Conservation (phyloP, 2,113 vertebrate species). For the Eublepharis macularius region DNA sequence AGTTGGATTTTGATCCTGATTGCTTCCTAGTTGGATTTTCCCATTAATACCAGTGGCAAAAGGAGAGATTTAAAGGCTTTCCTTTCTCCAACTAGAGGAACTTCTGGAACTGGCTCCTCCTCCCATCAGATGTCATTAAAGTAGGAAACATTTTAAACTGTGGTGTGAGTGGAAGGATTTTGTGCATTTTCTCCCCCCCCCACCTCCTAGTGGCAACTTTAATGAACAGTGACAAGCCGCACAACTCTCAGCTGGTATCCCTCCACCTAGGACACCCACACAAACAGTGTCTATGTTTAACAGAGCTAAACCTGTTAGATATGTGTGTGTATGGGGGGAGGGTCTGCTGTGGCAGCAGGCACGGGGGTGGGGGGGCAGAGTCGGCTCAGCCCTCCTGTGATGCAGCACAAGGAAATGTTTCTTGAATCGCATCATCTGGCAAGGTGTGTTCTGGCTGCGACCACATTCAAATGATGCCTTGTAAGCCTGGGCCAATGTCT, state of each 20-base stretch:
- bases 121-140: not conserved
- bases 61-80: not conserved
- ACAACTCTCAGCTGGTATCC: not conserved
- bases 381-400: not conserved
- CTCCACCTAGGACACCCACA: not conserved
- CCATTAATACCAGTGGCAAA: not conserved
- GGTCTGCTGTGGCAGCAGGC: not conserved
- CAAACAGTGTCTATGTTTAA: not conserved
- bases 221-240: conserved; percentile 13
- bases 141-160: not conserved
- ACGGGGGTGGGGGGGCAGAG: not conserved
- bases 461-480: not conserved
- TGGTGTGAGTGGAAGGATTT: not conserved
- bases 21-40: not conserved
- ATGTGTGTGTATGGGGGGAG: not conserved
- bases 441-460: not conserved
- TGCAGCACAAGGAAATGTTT: not conserved
- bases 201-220: conserved; percentile 4
- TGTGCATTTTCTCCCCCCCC: not conserved
- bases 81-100: not conserved
- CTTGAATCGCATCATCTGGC: not conserved
- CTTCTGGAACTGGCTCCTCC: not conserved
- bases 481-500: no score
- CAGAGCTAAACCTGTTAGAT: not conserved
- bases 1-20: no score